A percentile compares a stretch with the other conserved stretches of the same genome.
phyloP scores from a whole-genome alignment of 2,888 invertebrate species.

The Drosophila borealis region DNA sequence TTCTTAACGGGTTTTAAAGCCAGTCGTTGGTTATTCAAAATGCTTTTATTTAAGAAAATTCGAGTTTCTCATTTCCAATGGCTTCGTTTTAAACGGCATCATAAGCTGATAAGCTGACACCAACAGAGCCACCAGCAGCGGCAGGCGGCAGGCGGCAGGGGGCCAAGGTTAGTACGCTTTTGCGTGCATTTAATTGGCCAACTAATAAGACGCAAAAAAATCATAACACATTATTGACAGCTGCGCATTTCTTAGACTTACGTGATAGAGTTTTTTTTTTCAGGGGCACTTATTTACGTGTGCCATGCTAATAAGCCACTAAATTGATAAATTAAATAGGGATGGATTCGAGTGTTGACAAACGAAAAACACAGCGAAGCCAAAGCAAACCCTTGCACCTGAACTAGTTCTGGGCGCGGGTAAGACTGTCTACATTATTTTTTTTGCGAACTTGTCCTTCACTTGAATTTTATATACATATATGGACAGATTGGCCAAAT shows the following conservation, averaged over 20 bases:
- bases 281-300: too few relatives aligned
- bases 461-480: slow-evolving; percentile 3
- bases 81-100: slow-evolving; percentile 16
- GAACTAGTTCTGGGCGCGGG: slow-evolving; percentile 28
- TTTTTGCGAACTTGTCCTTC: not conserved
- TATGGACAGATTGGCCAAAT: slow-evolving; percentile 45
- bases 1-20: too few relatives aligned
- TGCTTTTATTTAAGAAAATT: not conserved
- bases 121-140: not conserved
- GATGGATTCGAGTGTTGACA: not conserved
- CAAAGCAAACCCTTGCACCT: slow-evolving; percentile 30
- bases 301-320: too few relatives aligned
- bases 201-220: slow-evolving; percentile 33
- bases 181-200: slow-evolving; percentile 53
- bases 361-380: slow-evolving; percentile 15
- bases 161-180: slow-evolving; percentile 40
- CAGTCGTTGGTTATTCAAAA: too few relatives aligned
- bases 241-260: slow-evolving; percentile 16
- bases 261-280: too few relatives aligned
- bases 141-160: slow-evolving; percentile 17
- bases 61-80: slow-evolving; percentile 22
- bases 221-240: slow-evolving; percentile 43
- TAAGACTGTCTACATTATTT: not conserved
- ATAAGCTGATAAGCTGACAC: slow-evolving; percentile 33
- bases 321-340: too few relatives aligned